Base-by-base conservation (phyloP, 2,797 vertebrate species). In the Arrhamphus sclerolepis region DNA sequence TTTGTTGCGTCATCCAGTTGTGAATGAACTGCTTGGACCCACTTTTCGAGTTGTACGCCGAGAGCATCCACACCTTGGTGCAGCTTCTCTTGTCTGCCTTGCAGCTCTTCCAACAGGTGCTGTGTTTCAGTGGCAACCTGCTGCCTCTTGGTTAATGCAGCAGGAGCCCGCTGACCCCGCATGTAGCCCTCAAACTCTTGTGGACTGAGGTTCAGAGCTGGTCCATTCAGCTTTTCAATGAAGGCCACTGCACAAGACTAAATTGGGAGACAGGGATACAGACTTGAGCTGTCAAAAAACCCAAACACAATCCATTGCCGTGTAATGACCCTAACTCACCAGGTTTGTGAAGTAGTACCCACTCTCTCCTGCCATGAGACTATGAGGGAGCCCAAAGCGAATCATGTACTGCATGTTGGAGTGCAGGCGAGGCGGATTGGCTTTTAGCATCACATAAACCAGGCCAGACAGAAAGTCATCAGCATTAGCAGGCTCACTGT, bases 341-440 rank as follows among this genome's bases (percentile, higher is more conserved):
- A 94, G 56, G 82, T 93, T 94, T 18, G 94, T 94, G 72, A 94
- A 94, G 79, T 93, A 94, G 86, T 94, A 94, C 28, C 93, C 94
- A 0, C 87, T 92, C 78, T 94, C 92, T 43, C 94, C 94, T 0
- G 92, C 91, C 89, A 92, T 92, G 52, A 94, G 87, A 52, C 92
- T 93, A 80, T 92, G 92, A 5, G 94, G 93, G 31, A 94, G 92
- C 18, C 93, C 93, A 28, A 94, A 94, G 21, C 93, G 92, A 43
- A 92, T 92, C 49, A 94, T 87, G 47, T 94, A 94, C 55, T 94
- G 91, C 80, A 93, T 89, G 88, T 94, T 94, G 47, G 94, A 94
- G 79, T 93, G 87, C 0, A 94, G 82, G 4, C 93, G 92, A 5
- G 94, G 93, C 0, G 93, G 93, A 68, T 94, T 94, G 62, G 92